Conservation (phyloP, 2,888 invertebrate genomes). For the Neocrepidodera transversa region DNA sequence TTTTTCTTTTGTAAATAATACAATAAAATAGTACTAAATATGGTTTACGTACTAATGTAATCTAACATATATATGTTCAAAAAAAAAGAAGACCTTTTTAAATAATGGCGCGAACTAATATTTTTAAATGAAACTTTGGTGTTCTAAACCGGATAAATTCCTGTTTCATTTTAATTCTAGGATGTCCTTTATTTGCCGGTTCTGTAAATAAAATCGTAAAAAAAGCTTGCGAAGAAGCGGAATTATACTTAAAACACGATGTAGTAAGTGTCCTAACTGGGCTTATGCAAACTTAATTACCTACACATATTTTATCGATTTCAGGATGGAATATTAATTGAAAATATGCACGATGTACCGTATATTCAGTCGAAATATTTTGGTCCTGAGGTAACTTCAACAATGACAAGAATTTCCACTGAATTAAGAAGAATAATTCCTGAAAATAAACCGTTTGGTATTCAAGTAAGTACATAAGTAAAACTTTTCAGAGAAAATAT, state of each 20-base stretch:
- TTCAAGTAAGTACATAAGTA: constrained; percentile 70
- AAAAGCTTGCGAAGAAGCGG: constrained; percentile 68
- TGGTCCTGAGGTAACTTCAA: constrained; percentile 72
- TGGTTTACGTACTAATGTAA: too few species aligned
- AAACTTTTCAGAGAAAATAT: too few species aligned
- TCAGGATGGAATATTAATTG: constrained; percentile 75
- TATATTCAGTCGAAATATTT: constrained; percentile 67
- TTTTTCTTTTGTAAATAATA: too few species aligned
- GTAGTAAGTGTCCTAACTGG: constrained; percentile 67
- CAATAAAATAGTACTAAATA: too few species aligned
- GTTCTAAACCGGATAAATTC: too few species aligned
- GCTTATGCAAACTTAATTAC: too few species aligned
- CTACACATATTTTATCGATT: too few species aligned
- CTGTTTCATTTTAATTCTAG: constrained; percentile 55
- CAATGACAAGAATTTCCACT: constrained; percentile 70
- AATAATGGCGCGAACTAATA: too few species aligned
- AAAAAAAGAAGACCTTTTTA: too few species aligned
- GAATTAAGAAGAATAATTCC: constrained; percentile 67
- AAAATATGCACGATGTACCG: constrained; percentile 83
- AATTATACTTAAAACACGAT: constrained; percentile 65
- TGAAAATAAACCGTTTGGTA: constrained; percentile 64
- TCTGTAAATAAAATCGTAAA: constrained; percentile 65
- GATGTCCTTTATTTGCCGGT: constrained; percentile 67
- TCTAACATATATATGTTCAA: too few species aligned
- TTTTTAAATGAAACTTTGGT: too few species aligned